phyloP scores from a whole-genome alignment of 2,888 invertebrate genomes.

The Linnaemya vulpina region DNA sequence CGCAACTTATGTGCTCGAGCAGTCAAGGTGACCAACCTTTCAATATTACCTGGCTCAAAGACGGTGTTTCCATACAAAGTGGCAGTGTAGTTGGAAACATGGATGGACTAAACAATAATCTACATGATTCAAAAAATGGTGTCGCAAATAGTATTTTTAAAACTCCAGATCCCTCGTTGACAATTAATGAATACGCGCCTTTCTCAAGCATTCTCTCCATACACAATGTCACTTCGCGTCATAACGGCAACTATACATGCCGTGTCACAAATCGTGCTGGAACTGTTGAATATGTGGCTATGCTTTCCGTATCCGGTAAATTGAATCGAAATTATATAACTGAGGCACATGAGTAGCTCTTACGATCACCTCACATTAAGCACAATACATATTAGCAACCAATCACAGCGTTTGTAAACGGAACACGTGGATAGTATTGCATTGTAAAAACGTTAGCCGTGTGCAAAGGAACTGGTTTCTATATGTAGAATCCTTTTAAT shows the following conservation, averaged over 20 bases:
- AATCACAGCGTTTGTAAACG: background rate
- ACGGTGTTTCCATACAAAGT: constrained; percentile 82
- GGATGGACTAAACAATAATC: constrained; percentile 51
- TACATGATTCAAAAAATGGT: constrained; percentile 18
- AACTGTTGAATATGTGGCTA: constrained; percentile 84
- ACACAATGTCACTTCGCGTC: constrained; percentile 83
- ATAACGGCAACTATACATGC: constrained; percentile 83
- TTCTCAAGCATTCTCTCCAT: constrained; percentile 84
- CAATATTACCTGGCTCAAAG: constrained; percentile 84
- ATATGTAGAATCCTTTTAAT: no score
- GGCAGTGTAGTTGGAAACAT: constrained; percentile 74
- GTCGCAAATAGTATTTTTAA: constrained; percentile 53
- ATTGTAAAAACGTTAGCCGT: background rate
- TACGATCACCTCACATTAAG: constrained; percentile 63
- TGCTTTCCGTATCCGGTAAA: constrained; percentile 85
- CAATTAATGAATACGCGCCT: constrained; percentile 84
- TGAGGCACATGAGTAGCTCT: constrained; percentile 64
- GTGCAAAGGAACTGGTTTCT: no score
- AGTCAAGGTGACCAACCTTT: constrained; percentile 85
- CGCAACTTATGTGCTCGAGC: constrained; percentile 86
- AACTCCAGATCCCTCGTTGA: constrained; percentile 81
- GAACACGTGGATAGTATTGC: constrained; percentile 54
- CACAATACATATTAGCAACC: constrained; percentile 54
- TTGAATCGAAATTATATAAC: constrained; percentile 66
- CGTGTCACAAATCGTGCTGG: constrained; percentile 83